Conservation (phyloP, 1,140 invertebrate genomes). For the Batillaria attramentaria region DNA sequence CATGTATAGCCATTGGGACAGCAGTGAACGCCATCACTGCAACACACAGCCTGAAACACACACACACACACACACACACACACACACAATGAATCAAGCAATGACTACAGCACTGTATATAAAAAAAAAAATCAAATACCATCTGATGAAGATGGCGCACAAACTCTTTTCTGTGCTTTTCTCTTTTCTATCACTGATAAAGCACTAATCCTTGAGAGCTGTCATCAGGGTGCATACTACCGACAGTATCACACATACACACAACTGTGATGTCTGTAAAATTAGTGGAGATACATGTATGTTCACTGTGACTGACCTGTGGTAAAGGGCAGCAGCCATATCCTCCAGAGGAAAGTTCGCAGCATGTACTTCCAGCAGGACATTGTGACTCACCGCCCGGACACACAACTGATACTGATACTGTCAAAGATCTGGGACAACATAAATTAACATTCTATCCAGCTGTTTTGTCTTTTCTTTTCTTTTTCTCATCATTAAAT, state of each 20-base stretch:
- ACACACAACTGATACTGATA: slow-evolving; percentile 45
- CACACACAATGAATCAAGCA: too few species aligned
- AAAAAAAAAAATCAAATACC: slow-evolving; percentile 23
- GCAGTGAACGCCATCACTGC: slow-evolving; percentile 62
- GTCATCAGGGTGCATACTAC: neutral
- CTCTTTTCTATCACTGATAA: neutral
- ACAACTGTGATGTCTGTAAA: neutral
- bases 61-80: too few species aligned
- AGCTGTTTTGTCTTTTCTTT: too few species aligned
- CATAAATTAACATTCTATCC: too few species aligned
- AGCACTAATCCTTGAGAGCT: neutral
- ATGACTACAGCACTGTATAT: slow-evolving; percentile 1
- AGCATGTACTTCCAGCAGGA: slow-evolving; percentile 70
- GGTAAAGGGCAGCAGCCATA: slow-evolving; percentile 71
- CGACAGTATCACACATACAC: neutral
- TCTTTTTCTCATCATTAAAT: neutral
- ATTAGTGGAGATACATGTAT: neutral
- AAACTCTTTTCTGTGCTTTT: neutral
- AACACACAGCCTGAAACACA: slow-evolving; percentile 60
- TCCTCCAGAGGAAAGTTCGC: slow-evolving; percentile 56
- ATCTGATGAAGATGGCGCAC: neutral
- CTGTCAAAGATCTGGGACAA: neutral
- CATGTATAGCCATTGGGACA: slow-evolving; percentile 62
- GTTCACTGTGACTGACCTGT: slow-evolving; percentile 56
- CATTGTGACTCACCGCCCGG: slow-evolving; percentile 59